A percentile compares a stretch with the other conserved stretches of the same genome.
phyloP scores from a whole-genome alignment of 2,797 vertebrate species.

The Argentina silus region DNA sequence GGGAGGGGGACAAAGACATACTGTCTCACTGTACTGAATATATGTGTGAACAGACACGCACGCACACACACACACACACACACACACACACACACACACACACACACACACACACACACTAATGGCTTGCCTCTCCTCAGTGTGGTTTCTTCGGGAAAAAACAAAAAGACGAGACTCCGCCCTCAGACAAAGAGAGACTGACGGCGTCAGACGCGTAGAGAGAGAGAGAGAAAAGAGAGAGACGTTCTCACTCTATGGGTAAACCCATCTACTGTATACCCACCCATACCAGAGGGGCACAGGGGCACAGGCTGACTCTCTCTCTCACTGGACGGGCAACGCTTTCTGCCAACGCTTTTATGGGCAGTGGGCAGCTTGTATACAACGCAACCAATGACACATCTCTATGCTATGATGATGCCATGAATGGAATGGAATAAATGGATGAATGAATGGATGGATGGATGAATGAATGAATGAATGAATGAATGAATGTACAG shows the following conservation, averaged over 20 bases:
- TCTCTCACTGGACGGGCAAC: conserved; percentile 47
- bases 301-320: conserved; percentile 28
- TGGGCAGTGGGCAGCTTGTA: no score
- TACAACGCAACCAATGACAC: background rate
- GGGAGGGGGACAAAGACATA: background rate
- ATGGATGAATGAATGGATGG: no score
- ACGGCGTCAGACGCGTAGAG: conserved; percentile 91
- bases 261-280: conserved; percentile 13
- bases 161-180: conserved; percentile 90
- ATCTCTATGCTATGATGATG: background rate
- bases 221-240: conserved; percentile 50
- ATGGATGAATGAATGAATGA: no score
- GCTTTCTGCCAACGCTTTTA: conserved; percentile 35
- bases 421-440: background rate
- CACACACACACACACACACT: conserved; percentile 41
- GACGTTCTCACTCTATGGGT: conserved; percentile 3
- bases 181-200: conserved; percentile 97
- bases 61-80: background rate
- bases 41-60: background rate
- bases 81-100: conserved; percentile 5
- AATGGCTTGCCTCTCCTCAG: conserved; percentile 93
- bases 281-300: background rate
- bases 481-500: background rate
- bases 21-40: background rate
- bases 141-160: conserved; percentile 97